phyloP scores from a whole-genome alignment of 2,797 vertebrate species.

The Picus viridis region DNA sequence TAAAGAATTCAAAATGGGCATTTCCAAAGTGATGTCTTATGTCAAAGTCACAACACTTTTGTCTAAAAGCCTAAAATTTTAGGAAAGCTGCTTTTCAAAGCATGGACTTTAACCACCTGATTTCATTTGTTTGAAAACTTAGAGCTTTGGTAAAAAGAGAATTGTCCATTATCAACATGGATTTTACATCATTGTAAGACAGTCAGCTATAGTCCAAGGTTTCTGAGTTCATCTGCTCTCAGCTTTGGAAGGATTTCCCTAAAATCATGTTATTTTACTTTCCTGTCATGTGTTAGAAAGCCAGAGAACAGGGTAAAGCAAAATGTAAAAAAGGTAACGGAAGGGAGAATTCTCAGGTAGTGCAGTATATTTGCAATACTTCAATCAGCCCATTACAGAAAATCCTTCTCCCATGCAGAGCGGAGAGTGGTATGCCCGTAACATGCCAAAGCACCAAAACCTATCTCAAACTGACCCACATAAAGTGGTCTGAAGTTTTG shows the following conservation, averaged over 20 bases:
- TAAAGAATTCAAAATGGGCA: not conserved
- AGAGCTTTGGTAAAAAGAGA: not conserved
- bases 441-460: not conserved
- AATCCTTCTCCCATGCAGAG: not conserved
- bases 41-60: not conserved
- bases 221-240: not conserved
- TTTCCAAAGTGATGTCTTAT: not conserved
- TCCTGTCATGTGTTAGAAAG: not conserved
- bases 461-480: not conserved
- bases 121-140: constrained; percentile 28
- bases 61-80: not conserved
- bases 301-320: not conserved
- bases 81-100: not conserved
- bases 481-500: not conserved
- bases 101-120: not conserved
- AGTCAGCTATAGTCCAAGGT: not conserved
- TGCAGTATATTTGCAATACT: not conserved
- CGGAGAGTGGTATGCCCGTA: not conserved
- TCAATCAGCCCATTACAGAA: not conserved
- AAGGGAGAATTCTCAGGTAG: not conserved
- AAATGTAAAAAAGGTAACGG: not conserved
- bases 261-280: not conserved
- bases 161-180: not conserved
- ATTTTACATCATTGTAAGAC: constrained; percentile 4
- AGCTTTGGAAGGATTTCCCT: not conserved